phyloP scores from a whole-genome alignment of 2,113 vertebrate genomes.

The Pogonocichla stellata region DNA sequence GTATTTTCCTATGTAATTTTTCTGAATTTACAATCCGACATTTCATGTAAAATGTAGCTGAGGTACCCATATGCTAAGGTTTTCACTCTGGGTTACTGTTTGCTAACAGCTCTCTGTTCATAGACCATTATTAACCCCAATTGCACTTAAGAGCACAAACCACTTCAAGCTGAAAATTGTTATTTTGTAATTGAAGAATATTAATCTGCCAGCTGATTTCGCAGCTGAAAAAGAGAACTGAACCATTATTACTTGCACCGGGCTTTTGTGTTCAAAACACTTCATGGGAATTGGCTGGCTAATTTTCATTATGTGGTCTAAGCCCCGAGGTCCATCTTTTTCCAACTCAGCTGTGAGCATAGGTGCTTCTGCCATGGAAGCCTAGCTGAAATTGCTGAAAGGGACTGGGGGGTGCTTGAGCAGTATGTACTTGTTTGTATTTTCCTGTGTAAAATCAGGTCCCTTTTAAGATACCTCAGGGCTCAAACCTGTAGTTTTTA shows the following conservation, averaged over 20 bases:
- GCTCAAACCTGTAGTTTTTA: neutral
- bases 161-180: slow-evolving; percentile 33
- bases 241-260: neutral
- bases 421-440: neutral
- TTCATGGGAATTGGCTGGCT: neutral
- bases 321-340: neutral
- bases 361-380: neutral
- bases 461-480: neutral
- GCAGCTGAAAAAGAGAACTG: slow-evolving; percentile 8
- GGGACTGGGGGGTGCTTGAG: neutral
- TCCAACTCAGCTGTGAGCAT: neutral
- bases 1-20: neutral
- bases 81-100: slow-evolving; percentile 1
- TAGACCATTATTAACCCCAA: slow-evolving; percentile 30
- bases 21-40: neutral
- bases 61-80: neutral
- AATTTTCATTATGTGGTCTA: slow-evolving; percentile 16
- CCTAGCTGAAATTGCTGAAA: neutral
- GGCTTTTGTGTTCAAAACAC: slow-evolving; percentile 25
- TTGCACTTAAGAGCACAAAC: neutral
- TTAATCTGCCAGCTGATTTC: slow-evolving; percentile 38
- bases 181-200: slow-evolving; percentile 41
- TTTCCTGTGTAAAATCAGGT: neutral
- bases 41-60: neutral
- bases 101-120: neutral